phyloP scores from a whole-genome alignment of 1,140 invertebrate species.

The Eupeodes corollae region DNA sequence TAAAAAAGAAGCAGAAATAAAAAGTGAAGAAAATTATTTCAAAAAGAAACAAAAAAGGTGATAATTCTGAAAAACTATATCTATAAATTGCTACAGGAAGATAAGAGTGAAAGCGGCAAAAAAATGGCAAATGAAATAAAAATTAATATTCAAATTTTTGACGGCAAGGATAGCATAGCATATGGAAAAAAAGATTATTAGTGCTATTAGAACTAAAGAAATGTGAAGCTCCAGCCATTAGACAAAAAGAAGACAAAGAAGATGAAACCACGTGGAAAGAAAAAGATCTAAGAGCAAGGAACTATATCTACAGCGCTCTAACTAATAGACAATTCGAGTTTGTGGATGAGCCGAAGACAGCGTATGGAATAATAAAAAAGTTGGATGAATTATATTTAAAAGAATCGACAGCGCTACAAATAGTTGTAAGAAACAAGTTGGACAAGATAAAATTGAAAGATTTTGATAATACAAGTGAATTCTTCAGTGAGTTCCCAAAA shows the following conservation, averaged over 20 bases:
- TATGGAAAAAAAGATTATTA: conserved; percentile 13
- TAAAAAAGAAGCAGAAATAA: too few species aligned
- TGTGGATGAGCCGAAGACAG: conserved; percentile 9
- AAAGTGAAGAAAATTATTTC: too few species aligned
- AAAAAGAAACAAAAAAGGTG: too few species aligned
- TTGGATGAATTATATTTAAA: conserved; percentile 20
- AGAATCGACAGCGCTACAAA: conserved; percentile 21
- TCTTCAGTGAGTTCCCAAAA: conserved; percentile 26
- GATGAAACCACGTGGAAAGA: conserved; percentile 12
- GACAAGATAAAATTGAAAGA: conserved; percentile 19
- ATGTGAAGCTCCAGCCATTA: background rate
- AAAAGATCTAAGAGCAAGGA: conserved; percentile 15
- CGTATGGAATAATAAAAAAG: conserved; percentile 18
- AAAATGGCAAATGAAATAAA: too few species aligned
- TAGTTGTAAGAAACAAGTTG: conserved; percentile 16
- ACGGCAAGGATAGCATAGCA: too few species aligned
- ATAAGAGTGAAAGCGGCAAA: too few species aligned
- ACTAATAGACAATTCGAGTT: conserved; percentile 18
- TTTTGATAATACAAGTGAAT: conserved; percentile 8
- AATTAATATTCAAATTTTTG: too few species aligned
- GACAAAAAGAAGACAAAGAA: background rate
- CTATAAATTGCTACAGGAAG: too few species aligned
- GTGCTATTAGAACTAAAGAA: conserved; percentile 4
- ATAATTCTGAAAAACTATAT: too few species aligned
- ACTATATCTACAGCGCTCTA: conserved; percentile 18